These are phyloP conservation scores for Endotricha flammealis DNA, from an alignment of 2,888 invertebrate genomes.

Conservation along the genomic window DNA sequence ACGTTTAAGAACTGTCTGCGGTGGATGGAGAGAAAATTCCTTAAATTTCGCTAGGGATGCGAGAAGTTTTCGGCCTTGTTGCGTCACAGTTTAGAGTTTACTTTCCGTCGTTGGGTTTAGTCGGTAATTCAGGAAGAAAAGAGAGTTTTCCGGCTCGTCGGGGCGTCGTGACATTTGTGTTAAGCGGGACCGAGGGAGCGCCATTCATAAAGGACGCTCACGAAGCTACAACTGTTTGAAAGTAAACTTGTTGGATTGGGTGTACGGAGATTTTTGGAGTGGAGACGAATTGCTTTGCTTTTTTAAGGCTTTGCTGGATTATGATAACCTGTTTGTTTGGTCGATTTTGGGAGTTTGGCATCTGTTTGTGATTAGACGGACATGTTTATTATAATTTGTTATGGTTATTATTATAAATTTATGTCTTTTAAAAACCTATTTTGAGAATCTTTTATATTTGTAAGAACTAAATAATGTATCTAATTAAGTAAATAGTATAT, in stretches of 20 bases:
- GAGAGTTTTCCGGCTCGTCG: conserved; percentile 76
- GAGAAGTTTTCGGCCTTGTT: conserved; percentile 34
- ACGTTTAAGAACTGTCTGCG: conserved; percentile 41
- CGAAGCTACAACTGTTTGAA: conserved; percentile 51
- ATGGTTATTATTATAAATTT: no score
- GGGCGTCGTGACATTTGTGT: conserved; percentile 75
- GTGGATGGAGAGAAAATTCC: conserved; percentile 58
- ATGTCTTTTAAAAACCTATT: no score
- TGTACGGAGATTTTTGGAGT: conserved; percentile 30
- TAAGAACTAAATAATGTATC: no score
- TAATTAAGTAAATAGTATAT: no score
- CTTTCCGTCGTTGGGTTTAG: conserved; percentile 32
- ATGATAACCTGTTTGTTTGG: not conserved
- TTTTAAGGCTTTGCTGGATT: conserved; percentile 4
- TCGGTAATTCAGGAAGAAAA: conserved; percentile 73
- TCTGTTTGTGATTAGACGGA: no score
- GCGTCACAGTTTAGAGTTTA: conserved; percentile 29
- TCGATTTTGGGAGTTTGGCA: not conserved
- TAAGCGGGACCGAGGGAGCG: conserved; percentile 67
- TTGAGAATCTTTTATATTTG: no score
- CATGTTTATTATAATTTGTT: no score
- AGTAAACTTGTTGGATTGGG: conserved; percentile 57
- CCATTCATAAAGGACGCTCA: conserved; percentile 68
- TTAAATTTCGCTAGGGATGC: conserved; percentile 52
- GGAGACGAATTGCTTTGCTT: conserved; percentile 14